Conservation (phyloP, 35 echinoderm and acorn worm species). For the Heliocidaris tuberculata region DNA sequence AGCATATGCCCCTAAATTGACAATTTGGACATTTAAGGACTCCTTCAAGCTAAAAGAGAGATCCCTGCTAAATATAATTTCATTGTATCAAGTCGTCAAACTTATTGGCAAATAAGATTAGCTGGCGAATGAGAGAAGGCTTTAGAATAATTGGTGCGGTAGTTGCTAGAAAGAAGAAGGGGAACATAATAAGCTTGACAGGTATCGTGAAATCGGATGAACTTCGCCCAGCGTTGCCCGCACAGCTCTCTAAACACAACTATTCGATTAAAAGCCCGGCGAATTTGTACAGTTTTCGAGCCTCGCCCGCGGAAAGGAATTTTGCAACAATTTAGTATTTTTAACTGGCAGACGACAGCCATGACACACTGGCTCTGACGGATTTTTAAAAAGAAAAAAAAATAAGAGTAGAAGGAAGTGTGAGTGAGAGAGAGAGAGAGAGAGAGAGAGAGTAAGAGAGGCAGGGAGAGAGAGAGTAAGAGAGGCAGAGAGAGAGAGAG, state of each 20-base stretch:
- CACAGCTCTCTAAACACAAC: slow-evolving; percentile 44
- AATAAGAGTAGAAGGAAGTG: background rate
- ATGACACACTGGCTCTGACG: background rate
- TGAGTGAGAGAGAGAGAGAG: background rate
- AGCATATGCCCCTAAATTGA: background rate
- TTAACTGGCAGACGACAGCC: slow-evolving; percentile 19
- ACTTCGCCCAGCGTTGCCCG: slow-evolving; percentile 29
- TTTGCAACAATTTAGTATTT: slow-evolving; percentile 35
- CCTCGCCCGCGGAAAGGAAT: slow-evolving; percentile 35
- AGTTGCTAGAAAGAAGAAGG: background rate
- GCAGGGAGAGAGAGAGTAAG: too few species aligned
- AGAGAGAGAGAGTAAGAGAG: too few species aligned
- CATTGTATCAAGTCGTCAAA: slow-evolving; percentile 17
- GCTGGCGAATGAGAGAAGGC: background rate
- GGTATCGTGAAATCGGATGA: slow-evolving; percentile 23
- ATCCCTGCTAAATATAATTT: background rate
- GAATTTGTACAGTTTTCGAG: slow-evolving; percentile 51
- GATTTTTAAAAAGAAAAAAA: background rate
- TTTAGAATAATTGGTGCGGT: slow-evolving; percentile 16
- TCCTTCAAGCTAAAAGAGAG: background rate
- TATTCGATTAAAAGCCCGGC: slow-evolving; percentile 42
- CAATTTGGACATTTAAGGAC: slow-evolving; percentile 1
- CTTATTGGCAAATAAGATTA: slow-evolving; percentile 4
- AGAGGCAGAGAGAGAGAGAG: background rate
- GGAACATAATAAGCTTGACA: slow-evolving; percentile 27